Conservation (phyloP, 2,797 vertebrate species). For the Ceyx erithaca region DNA sequence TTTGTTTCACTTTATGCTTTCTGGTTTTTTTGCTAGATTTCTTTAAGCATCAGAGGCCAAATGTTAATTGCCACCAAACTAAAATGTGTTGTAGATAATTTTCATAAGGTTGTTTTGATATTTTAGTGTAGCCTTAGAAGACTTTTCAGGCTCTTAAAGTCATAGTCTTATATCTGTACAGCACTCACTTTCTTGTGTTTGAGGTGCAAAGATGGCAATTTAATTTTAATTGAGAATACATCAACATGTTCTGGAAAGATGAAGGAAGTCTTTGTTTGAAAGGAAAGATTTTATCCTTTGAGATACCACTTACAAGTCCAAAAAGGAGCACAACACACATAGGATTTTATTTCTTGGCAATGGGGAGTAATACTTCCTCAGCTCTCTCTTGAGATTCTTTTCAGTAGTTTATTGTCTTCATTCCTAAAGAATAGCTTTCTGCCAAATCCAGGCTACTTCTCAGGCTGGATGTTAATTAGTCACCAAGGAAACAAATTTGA, state of each 20-base stretch:
- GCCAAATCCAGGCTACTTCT: background rate
- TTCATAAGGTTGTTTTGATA: background rate
- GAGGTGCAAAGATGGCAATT: background rate
- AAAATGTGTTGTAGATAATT: background rate
- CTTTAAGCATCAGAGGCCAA: background rate
- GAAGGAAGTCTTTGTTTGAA: background rate
- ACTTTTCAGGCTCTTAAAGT: background rate
- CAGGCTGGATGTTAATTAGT: conserved; percentile 48
- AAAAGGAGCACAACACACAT: background rate
- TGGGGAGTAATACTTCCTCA: background rate
- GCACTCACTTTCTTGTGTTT: background rate
- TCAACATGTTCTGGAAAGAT: background rate
- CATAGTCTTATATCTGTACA: background rate
- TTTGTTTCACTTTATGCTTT: background rate
- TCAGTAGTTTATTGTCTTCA: background rate
- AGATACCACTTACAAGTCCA: background rate
- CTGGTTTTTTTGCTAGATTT: background rate
- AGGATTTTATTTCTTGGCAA: background rate
- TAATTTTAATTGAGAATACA: background rate
- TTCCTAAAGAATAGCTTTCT: background rate
- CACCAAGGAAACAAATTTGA: conserved; percentile 41
- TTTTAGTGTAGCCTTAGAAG: background rate
- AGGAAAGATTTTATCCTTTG: background rate
- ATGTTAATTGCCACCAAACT: background rate
- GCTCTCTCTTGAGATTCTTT: conserved; percentile 3